Evolutionary conservation across 2,888 invertebrate species (phyloP).

Genomic region (Byasa hedistus): DNA sequence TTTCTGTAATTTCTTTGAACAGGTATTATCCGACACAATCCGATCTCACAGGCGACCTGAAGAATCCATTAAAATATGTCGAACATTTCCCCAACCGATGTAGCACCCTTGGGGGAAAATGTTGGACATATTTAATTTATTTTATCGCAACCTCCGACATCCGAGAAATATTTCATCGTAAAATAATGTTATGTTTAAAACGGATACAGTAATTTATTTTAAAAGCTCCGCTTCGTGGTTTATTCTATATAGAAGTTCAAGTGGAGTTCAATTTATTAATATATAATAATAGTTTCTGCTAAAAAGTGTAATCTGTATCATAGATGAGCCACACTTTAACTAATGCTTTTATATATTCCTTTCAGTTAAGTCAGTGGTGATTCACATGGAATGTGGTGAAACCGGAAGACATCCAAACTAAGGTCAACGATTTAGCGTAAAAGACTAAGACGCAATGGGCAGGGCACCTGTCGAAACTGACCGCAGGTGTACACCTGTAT

Average conservation of each 20-base stretch:
- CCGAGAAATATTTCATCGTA: neutral
- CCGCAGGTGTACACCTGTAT: too few relatives aligned
- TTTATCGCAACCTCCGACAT: constrained; percentile 12
- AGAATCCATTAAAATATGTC: constrained; percentile 16
- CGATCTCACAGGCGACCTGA: constrained; percentile 6
- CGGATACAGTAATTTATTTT: neutral
- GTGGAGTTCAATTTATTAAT: neutral
- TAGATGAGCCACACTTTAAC: too few relatives aligned
- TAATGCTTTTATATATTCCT: too few relatives aligned
- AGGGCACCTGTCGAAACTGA: too few relatives aligned
- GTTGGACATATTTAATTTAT: constrained; percentile 14
- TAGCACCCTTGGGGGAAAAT: constrained; percentile 12
- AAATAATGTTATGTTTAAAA: neutral
- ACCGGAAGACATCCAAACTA: too few relatives aligned
- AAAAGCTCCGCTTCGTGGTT: neutral
- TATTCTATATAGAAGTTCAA: neutral
- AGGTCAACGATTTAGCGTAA: too few relatives aligned
- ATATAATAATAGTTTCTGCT: neutral
- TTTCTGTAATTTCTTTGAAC: constrained; percentile 12
- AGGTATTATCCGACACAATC: constrained; percentile 12
- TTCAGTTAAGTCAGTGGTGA: too few relatives aligned
- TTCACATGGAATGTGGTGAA: too few relatives aligned
- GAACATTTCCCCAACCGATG: constrained; percentile 3
- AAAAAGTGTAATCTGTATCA: too few relatives aligned
- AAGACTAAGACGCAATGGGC: too few relatives aligned